These are phyloP conservation scores for Drosophila ironensis DNA, from an alignment of 1,140 invertebrate species.

Conservation along the genomic window DNA sequence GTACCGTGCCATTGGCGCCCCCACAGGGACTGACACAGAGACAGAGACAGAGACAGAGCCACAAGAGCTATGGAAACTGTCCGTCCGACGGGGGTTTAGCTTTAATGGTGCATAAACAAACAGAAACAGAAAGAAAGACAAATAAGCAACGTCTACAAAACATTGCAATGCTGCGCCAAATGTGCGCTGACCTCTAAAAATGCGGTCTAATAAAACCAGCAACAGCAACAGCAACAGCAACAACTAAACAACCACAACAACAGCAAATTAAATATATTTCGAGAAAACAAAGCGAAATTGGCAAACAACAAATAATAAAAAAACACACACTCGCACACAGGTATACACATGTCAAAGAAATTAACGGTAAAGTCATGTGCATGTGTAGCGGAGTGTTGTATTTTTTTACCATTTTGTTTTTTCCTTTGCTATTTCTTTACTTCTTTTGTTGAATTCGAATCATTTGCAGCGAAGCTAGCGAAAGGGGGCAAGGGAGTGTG, in stretches of 20 bases:
- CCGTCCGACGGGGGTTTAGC: constrained; percentile 34
- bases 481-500: background rate
- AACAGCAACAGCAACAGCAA: constrained; percentile 22
- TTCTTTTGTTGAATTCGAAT: constrained; percentile 44
- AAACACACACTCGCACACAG: constrained; percentile 8
- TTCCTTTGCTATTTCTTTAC: constrained; percentile 19
- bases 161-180: constrained; percentile 73
- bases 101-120: constrained; percentile 53
- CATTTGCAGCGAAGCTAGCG: constrained; percentile 6
- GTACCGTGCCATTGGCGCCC: constrained; percentile 9
- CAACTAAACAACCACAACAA: constrained; percentile 20
- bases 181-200: constrained; percentile 76
- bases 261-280: constrained; percentile 59
- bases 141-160: constrained; percentile 33
- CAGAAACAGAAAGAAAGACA: constrained; percentile 20
- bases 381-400: constrained; percentile 25
- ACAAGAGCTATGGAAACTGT: background rate
- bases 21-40: too few relatives aligned
- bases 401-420: constrained; percentile 22
- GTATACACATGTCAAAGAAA: constrained; percentile 42
- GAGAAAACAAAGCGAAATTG: constrained; percentile 73
- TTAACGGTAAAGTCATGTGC: constrained; percentile 73
- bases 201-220: constrained; percentile 69
- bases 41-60: too few relatives aligned
- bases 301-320: constrained; percentile 42